These are phyloP conservation scores for Morone chrysops DNA, from an alignment of 2,113 vertebrate genomes.

Conservation along the genomic window DNA sequence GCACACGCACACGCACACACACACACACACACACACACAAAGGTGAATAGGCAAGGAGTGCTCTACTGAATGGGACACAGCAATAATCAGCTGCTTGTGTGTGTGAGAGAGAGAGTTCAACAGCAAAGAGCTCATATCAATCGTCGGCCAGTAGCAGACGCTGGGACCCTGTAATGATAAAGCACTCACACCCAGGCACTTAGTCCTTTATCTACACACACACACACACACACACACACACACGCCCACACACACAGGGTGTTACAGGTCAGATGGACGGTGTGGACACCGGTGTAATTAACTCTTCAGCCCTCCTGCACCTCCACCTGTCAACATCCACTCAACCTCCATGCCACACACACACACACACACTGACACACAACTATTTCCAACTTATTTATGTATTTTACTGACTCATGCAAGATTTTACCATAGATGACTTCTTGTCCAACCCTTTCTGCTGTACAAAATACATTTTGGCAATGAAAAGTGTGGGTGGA, in stretches of 20 bases:
- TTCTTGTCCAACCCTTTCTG: too few species aligned
- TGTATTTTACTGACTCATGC: too few species aligned
- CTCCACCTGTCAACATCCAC: slow-evolving; percentile 1
- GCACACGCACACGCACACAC: slow-evolving; percentile 12
- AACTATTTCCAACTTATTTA: too few species aligned
- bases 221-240: too few species aligned
- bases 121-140: slow-evolving; percentile 40
- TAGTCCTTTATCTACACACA: slow-evolving; percentile 35
- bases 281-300: not conserved
- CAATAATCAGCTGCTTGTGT: not conserved
- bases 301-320: not conserved
- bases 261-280: slow-evolving; percentile 11
- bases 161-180: slow-evolving; percentile 61
- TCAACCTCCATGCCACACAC: not conserved
- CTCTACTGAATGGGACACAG: slow-evolving; percentile 7
- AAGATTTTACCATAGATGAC: too few species aligned
- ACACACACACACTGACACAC: too few species aligned
- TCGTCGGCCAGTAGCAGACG: slow-evolving; percentile 53
- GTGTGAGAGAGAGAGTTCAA: not conserved
- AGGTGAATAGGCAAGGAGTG: slow-evolving; percentile 10
- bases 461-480: too few species aligned
- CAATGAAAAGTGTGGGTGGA: too few species aligned
- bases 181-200: not conserved
- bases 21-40: not conserved
- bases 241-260: too few species aligned